Percentiles rank a stretch among this genome's conserved stretches.
Conservation (phyloP, 2,113 vertebrate species). For the Leucoraja erinaceus region DNA sequence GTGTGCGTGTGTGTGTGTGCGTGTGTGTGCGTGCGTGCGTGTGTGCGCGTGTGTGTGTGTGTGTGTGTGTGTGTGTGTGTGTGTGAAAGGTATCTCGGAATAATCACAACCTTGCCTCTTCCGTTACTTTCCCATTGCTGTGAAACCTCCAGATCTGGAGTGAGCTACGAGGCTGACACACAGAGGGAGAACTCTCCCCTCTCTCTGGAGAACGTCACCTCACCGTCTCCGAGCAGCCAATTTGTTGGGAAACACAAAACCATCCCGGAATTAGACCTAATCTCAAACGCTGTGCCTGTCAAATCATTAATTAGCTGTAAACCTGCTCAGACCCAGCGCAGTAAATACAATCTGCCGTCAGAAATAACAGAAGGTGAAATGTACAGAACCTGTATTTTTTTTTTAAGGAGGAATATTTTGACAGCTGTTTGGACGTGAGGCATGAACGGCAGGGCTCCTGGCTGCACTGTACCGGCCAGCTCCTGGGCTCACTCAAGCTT, state of each 20-base stretch:
- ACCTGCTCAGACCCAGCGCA: constrained; percentile 37
- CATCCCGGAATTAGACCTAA: constrained; percentile 26
- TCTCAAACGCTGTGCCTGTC: constrained; percentile 33
- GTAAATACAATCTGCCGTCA: constrained; percentile 13
- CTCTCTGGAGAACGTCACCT: constrained; percentile 40
- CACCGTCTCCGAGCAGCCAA: constrained; percentile 57
- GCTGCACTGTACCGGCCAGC: not conserved
- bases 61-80: too few species aligned
- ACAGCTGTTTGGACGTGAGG: constrained; percentile 44
- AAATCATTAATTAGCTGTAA: constrained; percentile 37
- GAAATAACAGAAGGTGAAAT: constrained; percentile 37
- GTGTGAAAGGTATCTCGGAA: not conserved
- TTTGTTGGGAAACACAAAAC: constrained; percentile 47
- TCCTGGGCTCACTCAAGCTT: constrained; percentile 50
- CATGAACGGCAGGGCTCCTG: not conserved
- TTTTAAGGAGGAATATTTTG: constrained; percentile 35
- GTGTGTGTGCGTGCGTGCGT: too few species aligned
- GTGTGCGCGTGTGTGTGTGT: too few species aligned
- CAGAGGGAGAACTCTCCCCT: constrained; percentile 6
- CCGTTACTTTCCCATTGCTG: not conserved
- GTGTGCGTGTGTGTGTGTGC: too few species aligned
- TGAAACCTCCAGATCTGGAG: not conserved
- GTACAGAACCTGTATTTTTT: constrained; percentile 27
- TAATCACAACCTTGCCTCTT: not conserved
- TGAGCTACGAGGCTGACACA: not conserved